A percentile compares a stretch with the other conserved stretches of the same genome.
phyloP scores from a whole-genome alignment of 2,113 vertebrate genomes.

The Tetrao urogallus region DNA sequence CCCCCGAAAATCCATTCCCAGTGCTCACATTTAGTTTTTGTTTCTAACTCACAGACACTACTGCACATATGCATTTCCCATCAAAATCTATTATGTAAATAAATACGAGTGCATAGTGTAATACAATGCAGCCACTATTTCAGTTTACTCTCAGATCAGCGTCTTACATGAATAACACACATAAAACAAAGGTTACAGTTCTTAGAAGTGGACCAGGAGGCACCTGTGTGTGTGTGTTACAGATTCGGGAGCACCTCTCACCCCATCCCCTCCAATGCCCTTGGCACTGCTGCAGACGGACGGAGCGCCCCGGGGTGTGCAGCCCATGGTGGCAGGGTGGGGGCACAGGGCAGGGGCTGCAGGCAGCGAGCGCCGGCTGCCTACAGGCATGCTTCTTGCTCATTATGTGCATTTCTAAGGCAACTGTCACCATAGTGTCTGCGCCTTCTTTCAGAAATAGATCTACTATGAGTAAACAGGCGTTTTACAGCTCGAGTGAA shows the following conservation, averaged over 20 bases:
- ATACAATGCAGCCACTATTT: slow-evolving; percentile 10
- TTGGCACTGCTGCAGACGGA: neutral
- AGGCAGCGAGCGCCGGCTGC: neutral
- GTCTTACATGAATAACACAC: neutral
- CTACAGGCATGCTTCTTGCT: neutral
- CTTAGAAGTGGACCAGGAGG: neutral
- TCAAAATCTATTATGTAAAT: slow-evolving; percentile 68
- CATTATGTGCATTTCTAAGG: slow-evolving; percentile 44
- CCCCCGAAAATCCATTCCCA: slow-evolving; percentile 40
- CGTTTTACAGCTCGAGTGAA: neutral
- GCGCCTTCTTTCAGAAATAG: slow-evolving; percentile 31
- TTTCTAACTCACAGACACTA: slow-evolving; percentile 48
- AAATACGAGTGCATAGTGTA: neutral
- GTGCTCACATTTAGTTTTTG: slow-evolving; percentile 47
- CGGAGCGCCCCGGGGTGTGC: neutral
- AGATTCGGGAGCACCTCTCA: neutral
- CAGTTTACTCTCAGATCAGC: neutral
- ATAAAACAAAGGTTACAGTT: neutral
- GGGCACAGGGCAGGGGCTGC: neutral
- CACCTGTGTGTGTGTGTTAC: neutral
- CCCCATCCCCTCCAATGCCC: rapidly evolving
- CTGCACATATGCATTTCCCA: slow-evolving; percentile 37
- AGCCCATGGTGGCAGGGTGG: neutral
- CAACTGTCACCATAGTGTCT: slow-evolving; percentile 52
- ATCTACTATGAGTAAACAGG: neutral